Evolutionary conservation across 2,888 invertebrate genomes (phyloP), one percentile per base, ranked within the genome.

Genomic region (Luperina testacea): DNA sequence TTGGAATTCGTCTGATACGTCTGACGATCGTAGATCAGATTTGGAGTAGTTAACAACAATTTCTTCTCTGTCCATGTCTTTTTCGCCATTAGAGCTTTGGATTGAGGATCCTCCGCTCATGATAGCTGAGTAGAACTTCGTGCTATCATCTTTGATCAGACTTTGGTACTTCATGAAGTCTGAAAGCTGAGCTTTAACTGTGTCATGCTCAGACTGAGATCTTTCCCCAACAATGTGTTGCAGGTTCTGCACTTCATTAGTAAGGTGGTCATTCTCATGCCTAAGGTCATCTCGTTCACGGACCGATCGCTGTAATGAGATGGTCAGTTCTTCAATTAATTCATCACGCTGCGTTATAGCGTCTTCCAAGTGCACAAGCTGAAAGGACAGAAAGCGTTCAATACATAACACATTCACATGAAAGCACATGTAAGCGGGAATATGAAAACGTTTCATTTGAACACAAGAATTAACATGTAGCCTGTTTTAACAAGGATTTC

Each of bases 311-410:
- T 98, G 97, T 89, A 98, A 96, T 53, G 98, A 98, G 90, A 97
- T 96, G 84, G 97, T 98, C 80, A 98, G 96, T 94, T 98, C 97
- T 90, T 98, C 97, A 87, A 98, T 98, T 90, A 98, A 93, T 89
- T 97, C 97, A 91, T 98, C 98, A 90, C 98, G 97, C 87, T 98
- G 97, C 20, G 97, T 95, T 80, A 98, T 95, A 88, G 98, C 98
- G 89, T 97, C 97, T 93, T 98, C 98, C 93, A 98, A 98, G 94
- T 98, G 98, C 93, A 97, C 97, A 90, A 98, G 97, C 98, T 98
- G 95, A 92, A 97, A 97, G 92, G 93, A 96, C 98, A 98, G 92
- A 88, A 88, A 89, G 89, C 89, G 24, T 86, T 89, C 78, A 83
- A 90, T 89, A 90, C 91, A 91, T 90, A 84, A 88, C 88, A 93